Evolutionary conservation across 2,888 invertebrate genomes (phyloP).

Genomic region (Dioctria rufipes): DNA sequence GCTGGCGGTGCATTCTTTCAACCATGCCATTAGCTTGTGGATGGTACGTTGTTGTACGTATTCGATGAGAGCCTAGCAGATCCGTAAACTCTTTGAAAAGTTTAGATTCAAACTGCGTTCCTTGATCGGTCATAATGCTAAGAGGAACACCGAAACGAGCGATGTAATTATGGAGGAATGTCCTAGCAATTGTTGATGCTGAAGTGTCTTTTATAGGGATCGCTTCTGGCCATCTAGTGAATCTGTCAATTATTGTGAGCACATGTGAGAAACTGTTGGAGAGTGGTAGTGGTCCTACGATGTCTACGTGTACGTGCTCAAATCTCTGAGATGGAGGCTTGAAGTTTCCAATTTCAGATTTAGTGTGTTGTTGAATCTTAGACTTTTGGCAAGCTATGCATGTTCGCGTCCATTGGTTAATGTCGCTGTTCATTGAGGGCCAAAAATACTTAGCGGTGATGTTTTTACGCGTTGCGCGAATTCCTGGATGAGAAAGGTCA

Average conservation of each 20-base stretch:
- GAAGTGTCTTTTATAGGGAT: conserved; percentile 53
- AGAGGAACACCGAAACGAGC: conserved; percentile 55
- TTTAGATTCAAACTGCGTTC: too few species aligned
- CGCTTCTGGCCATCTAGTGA: conserved; percentile 58
- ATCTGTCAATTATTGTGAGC: conserved; percentile 55
- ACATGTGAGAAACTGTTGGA: conserved; percentile 56
- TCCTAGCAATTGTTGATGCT: conserved; percentile 10
- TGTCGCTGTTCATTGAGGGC: conserved; percentile 26
- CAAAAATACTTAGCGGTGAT: background rate
- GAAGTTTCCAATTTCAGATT: conserved; percentile 21
- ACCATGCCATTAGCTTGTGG: conserved; percentile 55
- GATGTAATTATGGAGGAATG: conserved; percentile 54
- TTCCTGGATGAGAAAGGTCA: conserved; percentile 24
- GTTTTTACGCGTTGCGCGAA: background rate
- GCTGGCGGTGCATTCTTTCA: conserved; percentile 53
- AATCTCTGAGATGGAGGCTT: conserved; percentile 25
- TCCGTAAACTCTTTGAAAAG: conserved; percentile 47
- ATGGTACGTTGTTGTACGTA: conserved; percentile 55
- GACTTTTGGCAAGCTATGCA: conserved; percentile 36
- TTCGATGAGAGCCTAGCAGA: conserved; percentile 34
- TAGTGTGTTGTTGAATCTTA: conserved; percentile 35
- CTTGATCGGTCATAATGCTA: background rate
- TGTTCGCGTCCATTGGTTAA: conserved; percentile 10
- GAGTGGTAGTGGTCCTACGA: conserved; percentile 65
- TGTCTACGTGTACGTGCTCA: conserved; percentile 62